These are phyloP conservation scores for Aphidoletes aphidimyza DNA, from an alignment of 2,888 invertebrate species.

Conservation along the genomic window DNA sequence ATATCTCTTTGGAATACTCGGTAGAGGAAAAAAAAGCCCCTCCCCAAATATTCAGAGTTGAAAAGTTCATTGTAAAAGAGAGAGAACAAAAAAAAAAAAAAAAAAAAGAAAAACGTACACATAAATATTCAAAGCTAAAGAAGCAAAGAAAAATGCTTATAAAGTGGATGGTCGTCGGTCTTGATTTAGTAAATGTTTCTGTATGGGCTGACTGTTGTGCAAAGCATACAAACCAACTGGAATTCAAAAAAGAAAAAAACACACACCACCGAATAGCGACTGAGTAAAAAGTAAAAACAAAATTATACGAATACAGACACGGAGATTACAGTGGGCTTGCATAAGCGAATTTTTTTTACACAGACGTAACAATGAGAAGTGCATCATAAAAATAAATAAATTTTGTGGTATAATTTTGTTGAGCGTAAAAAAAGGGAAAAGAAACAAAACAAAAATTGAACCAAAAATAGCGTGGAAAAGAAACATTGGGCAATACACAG, in stretches of 20 bases:
- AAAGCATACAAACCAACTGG: neutral
- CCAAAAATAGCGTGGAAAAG: neutral
- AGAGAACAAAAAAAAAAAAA: neutral
- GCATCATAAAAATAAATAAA: conserved; percentile 43
- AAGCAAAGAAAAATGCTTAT: conserved; percentile 21
- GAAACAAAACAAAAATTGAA: neutral
- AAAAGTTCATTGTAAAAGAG: conserved; percentile 26
- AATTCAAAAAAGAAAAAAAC: too few relatives aligned
- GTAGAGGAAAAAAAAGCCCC: neutral
- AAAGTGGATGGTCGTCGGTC: conserved; percentile 39
- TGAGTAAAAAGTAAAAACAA: neutral
- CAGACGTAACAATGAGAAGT: neutral
- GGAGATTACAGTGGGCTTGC: neutral
- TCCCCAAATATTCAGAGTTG: conserved; percentile 52
- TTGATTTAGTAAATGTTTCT: conserved; percentile 10
- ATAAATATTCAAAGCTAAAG: conserved; percentile 34
- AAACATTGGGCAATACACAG: neutral
- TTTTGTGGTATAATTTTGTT: conserved; percentile 18
- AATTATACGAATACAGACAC: conserved; percentile 4
- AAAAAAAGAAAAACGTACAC: neutral
- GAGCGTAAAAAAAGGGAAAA: neutral
- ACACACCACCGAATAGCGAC: neutral
- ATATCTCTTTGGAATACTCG: conserved; percentile 25
- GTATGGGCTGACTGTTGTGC: neutral
- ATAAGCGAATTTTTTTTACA: neutral